Base-by-base conservation (phyloP, 2,888 invertebrate genomes). In the Zele albiditarsus region DNA sequence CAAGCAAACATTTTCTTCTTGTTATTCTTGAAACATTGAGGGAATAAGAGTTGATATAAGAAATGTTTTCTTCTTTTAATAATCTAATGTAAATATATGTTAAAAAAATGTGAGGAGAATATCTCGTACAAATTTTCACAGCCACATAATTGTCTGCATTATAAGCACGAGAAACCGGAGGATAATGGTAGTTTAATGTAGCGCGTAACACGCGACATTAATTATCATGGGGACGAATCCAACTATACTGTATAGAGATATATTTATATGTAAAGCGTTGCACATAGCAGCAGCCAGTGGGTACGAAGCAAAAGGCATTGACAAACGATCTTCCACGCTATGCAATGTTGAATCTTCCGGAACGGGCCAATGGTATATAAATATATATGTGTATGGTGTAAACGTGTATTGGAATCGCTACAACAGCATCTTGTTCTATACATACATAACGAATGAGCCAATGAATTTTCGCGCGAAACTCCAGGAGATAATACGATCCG, bases 401-500 rank as follows among this genome's bases (percentile, higher is more conserved):
- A 27, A 60, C 60, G n/a, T 60, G 28, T 60, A 60, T 25, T 60
- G 33, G 8, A 63, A 23, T 63, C 63, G 6, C 20, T 8, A 16
- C 28, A 63, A 38, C 12, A 31, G 38, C 33, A 28, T 31, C 31
- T 33, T 31, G 28, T 27, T n/a, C n/a, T 63, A 63, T 63, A 65
- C 58, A 42, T 63, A 63, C 31, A 65, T 71, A 65, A 46, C 16
- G 63, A 49, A 58, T 49, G 63, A 58, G 38, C 25, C 25, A 62
- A 71, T 38, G 65, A 46, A 63, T 71, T 71, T 46, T 71, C 38
- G 25, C 62, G 70, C 58, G 70, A 71, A 58, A 71, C 60, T 81
- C 81, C 20, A 20, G 20, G 77, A 84, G 84, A 82, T 83, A 81
- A 79, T 81, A 80, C 79, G 77, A 79, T 78, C 76, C 81, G 84